Evolutionary conservation across 2,113 vertebrate genomes (phyloP).

Genomic region (Lepus europaeus): DNA sequence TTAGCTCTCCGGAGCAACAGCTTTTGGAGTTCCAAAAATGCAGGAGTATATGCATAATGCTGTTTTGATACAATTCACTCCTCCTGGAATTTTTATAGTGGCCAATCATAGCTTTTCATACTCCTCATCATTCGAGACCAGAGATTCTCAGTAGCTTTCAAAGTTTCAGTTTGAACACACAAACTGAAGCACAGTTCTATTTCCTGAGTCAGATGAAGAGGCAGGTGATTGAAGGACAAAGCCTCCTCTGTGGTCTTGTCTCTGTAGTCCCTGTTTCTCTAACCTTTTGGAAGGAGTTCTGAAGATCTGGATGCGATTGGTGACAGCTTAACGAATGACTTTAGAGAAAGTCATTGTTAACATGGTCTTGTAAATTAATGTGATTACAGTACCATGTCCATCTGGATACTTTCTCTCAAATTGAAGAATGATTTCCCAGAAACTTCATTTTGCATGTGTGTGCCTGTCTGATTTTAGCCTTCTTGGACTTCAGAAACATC

Average conservation of each 20-base stretch:
- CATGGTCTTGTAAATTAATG: too few species aligned
- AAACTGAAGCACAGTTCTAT: background rate
- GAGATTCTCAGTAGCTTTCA: background rate
- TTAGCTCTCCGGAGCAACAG: slow-evolving; percentile 29
- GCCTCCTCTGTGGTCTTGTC: background rate
- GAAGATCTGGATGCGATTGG: background rate
- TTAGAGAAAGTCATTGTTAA: background rate
- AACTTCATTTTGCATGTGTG: background rate
- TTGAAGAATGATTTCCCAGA: background rate
- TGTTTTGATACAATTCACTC: slow-evolving; percentile 40
- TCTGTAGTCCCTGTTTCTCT: background rate
- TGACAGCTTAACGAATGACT: background rate
- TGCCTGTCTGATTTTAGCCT: background rate
- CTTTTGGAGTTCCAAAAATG: slow-evolving; percentile 21
- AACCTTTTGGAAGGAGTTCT: background rate
- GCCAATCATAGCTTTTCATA: background rate
- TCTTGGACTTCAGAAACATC: background rate
- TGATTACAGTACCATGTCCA: background rate
- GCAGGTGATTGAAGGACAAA: background rate
- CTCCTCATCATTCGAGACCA: background rate
- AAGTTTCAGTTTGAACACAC: background rate
- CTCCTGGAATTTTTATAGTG: background rate
- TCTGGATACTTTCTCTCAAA: background rate
- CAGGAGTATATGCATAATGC: background rate
- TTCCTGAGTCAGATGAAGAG: background rate